Percentiles rank a stretch among this genome's conserved stretches.
These are phyloP conservation scores for Eurytoma adleriae DNA, from an alignment of 2,888 invertebrate species.

Conservation along the genomic window DNA sequence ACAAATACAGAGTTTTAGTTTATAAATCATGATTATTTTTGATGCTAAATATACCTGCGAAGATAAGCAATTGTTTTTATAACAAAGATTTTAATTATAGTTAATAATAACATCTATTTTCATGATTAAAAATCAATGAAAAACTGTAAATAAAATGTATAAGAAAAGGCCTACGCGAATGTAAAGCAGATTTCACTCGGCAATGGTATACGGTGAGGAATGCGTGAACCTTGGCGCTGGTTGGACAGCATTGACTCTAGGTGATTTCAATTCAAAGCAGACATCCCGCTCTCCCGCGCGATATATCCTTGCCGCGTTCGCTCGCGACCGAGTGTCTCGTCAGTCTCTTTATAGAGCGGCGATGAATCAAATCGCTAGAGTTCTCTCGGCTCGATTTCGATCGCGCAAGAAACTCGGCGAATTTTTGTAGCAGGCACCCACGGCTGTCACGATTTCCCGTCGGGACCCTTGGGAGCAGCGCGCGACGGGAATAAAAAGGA, in stretches of 20 bases:
- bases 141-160: background rate
- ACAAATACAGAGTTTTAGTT: too few species aligned
- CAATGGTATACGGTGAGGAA: constrained; percentile 37
- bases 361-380: constrained; percentile 33
- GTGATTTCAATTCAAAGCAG: constrained; percentile 47
- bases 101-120: too few species aligned
- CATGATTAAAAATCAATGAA: too few species aligned
- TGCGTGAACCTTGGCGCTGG: constrained; percentile 37
- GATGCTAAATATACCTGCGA: too few species aligned
- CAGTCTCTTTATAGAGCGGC: constrained; percentile 15
- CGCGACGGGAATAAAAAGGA: constrained; percentile 2
- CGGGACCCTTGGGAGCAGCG: constrained; percentile 5
- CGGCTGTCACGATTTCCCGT: background rate
- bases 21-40: too few species aligned
- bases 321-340: background rate
- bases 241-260: constrained; percentile 10
- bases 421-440: constrained; percentile 10
- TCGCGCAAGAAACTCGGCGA: constrained; percentile 4
- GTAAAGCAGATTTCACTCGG: constrained; percentile 36
- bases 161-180: constrained; percentile 3
- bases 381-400: constrained; percentile 8
- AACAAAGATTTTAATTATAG: too few species aligned
- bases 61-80: too few species aligned
- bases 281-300: background rate
- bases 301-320: constrained; percentile 10